These are phyloP conservation scores for Pseudomyrmex sp. DNA, from an alignment of 1,140 invertebrate species.

Conservation along the genomic window DNA sequence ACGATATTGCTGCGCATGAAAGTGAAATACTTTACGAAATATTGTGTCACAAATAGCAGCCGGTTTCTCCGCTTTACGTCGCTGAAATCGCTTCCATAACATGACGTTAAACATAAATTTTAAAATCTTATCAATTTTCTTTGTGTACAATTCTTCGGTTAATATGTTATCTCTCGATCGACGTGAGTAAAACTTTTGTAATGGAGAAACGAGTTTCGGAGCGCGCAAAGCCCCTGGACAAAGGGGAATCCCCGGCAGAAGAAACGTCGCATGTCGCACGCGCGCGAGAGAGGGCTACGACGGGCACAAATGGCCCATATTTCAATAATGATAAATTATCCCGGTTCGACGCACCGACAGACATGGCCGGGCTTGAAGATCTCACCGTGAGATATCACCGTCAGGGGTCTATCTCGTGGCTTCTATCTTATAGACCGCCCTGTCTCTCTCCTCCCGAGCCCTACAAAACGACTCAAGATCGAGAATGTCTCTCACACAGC, in stretches of 20 bases:
- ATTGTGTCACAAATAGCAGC: conserved; percentile 26
- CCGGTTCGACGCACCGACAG: conserved; percentile 76
- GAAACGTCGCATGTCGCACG: conserved; percentile 59
- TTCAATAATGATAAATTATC: conserved; percentile 83
- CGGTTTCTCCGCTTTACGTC: background rate
- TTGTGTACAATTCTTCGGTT: background rate
- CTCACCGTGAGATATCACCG: conserved; percentile 77
- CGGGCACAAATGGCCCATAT: conserved; percentile 78
- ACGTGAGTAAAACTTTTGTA: conserved; percentile 15
- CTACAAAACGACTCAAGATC: conserved; percentile 19
- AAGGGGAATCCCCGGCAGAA: conserved; percentile 43
- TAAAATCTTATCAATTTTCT: too few relatives aligned
- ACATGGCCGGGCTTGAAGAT: conserved; percentile 75
- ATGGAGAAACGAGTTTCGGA: conserved; percentile 24
- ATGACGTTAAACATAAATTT: background rate
- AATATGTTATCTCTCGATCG: conserved; percentile 10
- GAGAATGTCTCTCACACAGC: background rate
- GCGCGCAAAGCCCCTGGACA: conserved; percentile 33
- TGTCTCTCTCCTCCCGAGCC: conserved; percentile 53
- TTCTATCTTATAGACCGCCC: conserved; percentile 72
- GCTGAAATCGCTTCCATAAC: background rate
- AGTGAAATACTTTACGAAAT: conserved; percentile 41
- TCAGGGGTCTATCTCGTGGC: conserved; percentile 77
- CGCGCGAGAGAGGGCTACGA: conserved; percentile 61
- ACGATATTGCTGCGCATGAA: conserved; percentile 29